phyloP scores from a whole-genome alignment of 2,888 invertebrate species.

The Bibio marci region DNA sequence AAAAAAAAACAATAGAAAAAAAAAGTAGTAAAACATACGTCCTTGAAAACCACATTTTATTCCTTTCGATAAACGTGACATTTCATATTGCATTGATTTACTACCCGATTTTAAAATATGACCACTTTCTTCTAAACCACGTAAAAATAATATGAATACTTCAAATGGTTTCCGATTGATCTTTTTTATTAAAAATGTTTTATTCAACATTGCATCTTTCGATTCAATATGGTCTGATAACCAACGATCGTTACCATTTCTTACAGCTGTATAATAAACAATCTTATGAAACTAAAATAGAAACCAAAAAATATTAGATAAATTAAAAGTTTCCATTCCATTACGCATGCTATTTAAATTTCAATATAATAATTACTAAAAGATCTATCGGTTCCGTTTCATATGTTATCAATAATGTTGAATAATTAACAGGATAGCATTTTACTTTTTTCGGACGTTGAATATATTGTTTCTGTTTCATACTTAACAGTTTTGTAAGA shows the following conservation, averaged over 20 bases:
- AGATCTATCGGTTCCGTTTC: too few relatives aligned
- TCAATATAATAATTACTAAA: too few relatives aligned
- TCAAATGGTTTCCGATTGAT: constrained; percentile 21
- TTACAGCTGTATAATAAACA: background rate
- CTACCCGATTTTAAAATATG: constrained; percentile 10
- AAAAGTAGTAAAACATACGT: constrained; percentile 17
- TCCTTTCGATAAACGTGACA: constrained; percentile 22
- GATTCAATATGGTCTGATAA: background rate
- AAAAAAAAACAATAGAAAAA: background rate
- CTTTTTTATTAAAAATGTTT: constrained; percentile 16
- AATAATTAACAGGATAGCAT: constrained; percentile 26
- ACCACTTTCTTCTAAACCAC: constrained; percentile 20
- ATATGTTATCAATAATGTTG: constrained; percentile 26
- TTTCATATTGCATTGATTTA: background rate
- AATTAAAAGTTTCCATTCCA: background rate
- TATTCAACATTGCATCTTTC: background rate
- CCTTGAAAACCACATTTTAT: constrained; percentile 28
- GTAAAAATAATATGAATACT: constrained; percentile 23
- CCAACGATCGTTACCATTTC: background rate
- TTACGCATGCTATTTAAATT: too few relatives aligned
- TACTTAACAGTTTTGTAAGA: constrained; percentile 20
- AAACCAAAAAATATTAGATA: background rate
- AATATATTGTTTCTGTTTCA: constrained; percentile 15
- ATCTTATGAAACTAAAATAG: background rate
- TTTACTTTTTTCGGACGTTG: constrained; percentile 23